Conservation (phyloP, 2,797 vertebrate genomes). For the Decapterus maruadsi region DNA sequence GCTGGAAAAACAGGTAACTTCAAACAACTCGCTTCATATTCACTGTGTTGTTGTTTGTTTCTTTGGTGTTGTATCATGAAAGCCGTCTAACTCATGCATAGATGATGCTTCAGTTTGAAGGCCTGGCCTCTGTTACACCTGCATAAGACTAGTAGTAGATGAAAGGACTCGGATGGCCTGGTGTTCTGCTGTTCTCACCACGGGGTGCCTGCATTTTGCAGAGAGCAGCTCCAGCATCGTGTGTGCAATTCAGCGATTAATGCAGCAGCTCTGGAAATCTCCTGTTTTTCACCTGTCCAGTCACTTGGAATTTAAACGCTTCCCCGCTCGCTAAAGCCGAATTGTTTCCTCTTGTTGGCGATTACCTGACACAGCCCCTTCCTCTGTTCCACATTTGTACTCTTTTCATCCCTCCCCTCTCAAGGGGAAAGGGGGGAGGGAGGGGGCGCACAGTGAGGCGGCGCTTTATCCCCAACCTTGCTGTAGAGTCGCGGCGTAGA, state of each 20-base stretch:
- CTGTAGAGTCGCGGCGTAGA: slow-evolving; percentile 4
- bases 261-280: slow-evolving; percentile 8
- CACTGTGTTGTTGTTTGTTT: background rate
- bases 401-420: slow-evolving; percentile 8
- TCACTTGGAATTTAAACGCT: slow-evolving; percentile 32
- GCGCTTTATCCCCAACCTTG: slow-evolving; percentile 36
- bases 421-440: no score
- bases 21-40: background rate
- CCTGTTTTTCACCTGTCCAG: slow-evolving; percentile 31
- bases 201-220: slow-evolving; percentile 28
- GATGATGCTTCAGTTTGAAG: background rate
- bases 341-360: slow-evolving; percentile 9
- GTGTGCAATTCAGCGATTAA: slow-evolving; percentile 21
- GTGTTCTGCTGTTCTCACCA: slow-evolving; percentile 9
- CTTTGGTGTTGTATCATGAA: background rate
- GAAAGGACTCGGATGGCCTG: background rate
- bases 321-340: background rate
- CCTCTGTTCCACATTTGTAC: slow-evolving; percentile 31
- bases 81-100: background rate
- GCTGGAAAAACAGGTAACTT: slow-evolving; percentile 94
- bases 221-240: slow-evolving; percentile 12
- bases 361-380: slow-evolving; percentile 22
- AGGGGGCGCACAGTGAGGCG: slow-evolving; percentile 3
- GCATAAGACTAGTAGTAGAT: background rate
- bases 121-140: slow-evolving; percentile 9